Evolutionary conservation across 1,140 invertebrate genomes (phyloP).

Genomic region (Lanistes nyassanus): DNA sequence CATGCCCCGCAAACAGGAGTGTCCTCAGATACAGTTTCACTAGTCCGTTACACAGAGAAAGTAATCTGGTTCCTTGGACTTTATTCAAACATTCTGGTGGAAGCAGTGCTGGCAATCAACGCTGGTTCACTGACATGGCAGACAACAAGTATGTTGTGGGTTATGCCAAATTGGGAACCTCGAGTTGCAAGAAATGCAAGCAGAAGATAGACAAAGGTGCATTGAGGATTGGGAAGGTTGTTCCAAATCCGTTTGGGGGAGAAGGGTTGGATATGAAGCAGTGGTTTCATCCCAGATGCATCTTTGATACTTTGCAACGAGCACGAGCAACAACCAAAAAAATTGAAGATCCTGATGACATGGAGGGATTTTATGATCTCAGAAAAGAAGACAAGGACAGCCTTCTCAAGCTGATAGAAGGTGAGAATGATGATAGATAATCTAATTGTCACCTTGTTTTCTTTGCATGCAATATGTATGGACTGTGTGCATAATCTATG

Average conservation of each 20-base stretch:
- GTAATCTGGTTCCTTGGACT: too few species aligned
- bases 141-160: conserved; percentile 72
- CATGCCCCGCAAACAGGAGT: too few species aligned
- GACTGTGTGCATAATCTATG: too few species aligned
- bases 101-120: too few species aligned
- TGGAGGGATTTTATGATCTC: conserved; percentile 80
- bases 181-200: conserved; percentile 90
- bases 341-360: conserved; percentile 81
- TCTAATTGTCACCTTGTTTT: not conserved
- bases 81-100: too few species aligned
- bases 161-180: conserved; percentile 81
- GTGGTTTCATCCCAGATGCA: conserved; percentile 84
- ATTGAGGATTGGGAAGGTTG: conserved; percentile 79
- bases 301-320: conserved; percentile 82
- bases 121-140: conserved; percentile 42
- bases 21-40: too few species aligned
- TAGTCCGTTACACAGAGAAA: too few species aligned
- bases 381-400: conserved; percentile 75
- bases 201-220: conserved; percentile 78
- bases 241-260: conserved; percentile 80
- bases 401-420: conserved; percentile 71
- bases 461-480: not conserved
- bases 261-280: conserved; percentile 85
- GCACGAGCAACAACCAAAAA: conserved; percentile 84
- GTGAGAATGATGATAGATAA: conserved; percentile 40